Evolutionary conservation across 1,140 invertebrate genomes (phyloP), one percentile per base, ranked within the genome.

Genomic region (Proales similis): DNA sequence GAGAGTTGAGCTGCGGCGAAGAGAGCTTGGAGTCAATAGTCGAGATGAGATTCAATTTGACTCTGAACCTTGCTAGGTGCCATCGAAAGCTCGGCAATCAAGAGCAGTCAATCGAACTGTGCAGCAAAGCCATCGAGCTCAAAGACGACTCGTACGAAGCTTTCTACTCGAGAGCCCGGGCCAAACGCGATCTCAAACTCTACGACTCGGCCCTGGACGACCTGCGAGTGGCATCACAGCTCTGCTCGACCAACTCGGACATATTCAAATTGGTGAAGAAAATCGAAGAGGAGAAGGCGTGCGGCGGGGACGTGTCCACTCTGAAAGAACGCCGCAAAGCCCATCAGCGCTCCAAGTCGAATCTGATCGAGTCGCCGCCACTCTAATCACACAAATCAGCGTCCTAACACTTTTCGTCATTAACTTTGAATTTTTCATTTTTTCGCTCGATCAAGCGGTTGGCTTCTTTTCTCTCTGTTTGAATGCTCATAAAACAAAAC

Each of bases 141-240:
- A 85, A 86, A 67, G 83, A 86, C 4, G 82, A 85, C 68, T 90
- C 86, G 1, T 93, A 87, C 72, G 90, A 95, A 77, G 90, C 88
- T 1, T 90, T 84, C 69, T 93, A 93, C 73, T 87, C 88, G 1
- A 80, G 89, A 70, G 85, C 89, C 0, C 84, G 90, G 70, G 89
- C 88, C 5, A 83, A 83, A 48, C 79, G 89, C 63, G 87, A 90
- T 65, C 69, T 81, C 51, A 78, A 42, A 27, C 9, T 57, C 22
- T 27, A 27, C 20, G 51, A 57, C 29, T 57, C 51, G 20, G 51
- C 51, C 14, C 32, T 57, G 11, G 51, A 57, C 4, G 51, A 57
- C 19, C 45, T 57, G n/a, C 2, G 4, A 2, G 45, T 42, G 12
- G 51, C 51, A 1, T 24, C 27, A 4, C 20, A 26, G 30, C 9